These are phyloP conservation scores for Cavia aperea DNA, from an alignment of 2,113 vertebrate genomes.

Conservation along the genomic window DNA sequence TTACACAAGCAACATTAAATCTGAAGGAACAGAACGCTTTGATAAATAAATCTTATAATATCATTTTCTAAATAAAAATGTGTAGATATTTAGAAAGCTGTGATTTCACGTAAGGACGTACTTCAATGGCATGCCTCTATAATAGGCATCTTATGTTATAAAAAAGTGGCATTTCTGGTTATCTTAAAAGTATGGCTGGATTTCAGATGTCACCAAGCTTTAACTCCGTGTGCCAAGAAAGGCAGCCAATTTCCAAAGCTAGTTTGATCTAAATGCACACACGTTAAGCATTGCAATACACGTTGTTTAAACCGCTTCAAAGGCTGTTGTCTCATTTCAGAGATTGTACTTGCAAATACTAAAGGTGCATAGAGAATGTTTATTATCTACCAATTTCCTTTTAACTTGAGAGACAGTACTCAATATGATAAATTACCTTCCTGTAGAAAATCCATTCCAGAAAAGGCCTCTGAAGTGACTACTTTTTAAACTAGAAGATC, in stretches of 20 bases:
- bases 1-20: neutral
- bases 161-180: conserved; percentile 39
- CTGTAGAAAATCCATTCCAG: conserved; percentile 60
- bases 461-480: conserved; percentile 55
- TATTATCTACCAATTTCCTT: conserved; percentile 62
- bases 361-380: conserved; percentile 42
- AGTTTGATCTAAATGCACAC: neutral
- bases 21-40: neutral
- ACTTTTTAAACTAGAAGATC: conserved; percentile 54
- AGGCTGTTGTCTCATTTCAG: conserved; percentile 44
- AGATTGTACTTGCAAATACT: conserved; percentile 46
- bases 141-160: neutral
- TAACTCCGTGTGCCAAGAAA: neutral
- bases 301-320: conserved; percentile 3
- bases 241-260: neutral
- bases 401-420: conserved; percentile 59
- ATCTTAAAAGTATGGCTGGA: neutral
- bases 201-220: conserved; percentile 16
- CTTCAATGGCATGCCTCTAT: neutral
- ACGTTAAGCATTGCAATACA: neutral
- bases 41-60: neutral
- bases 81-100: neutral
- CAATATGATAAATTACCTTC: conserved; percentile 61
- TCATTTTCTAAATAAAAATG: neutral
- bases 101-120: neutral